Evolutionary conservation across 2,888 invertebrate genomes (phyloP).

Genomic region (Troilus luridus): DNA sequence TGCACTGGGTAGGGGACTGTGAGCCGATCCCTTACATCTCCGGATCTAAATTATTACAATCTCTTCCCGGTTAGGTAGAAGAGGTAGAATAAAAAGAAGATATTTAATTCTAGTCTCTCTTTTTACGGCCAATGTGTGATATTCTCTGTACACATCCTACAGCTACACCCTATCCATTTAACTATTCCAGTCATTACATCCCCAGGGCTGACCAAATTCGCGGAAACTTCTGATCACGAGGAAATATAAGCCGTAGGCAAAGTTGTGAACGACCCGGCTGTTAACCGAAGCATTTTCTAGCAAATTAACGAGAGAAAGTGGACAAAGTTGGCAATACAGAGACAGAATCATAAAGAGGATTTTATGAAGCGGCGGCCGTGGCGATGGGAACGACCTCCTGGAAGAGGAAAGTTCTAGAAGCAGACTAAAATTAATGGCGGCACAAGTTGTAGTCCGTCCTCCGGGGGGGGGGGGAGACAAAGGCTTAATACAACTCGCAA

Average conservation of each 20-base stretch:
- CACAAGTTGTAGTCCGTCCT: background rate
- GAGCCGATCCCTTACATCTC: too few species aligned
- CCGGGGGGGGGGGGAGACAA: background rate
- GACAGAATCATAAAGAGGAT: conserved; percentile 22
- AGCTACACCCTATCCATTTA: background rate
- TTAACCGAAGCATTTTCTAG: conserved; percentile 24
- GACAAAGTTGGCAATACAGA: conserved; percentile 23
- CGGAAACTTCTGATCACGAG: background rate
- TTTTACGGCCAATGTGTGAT: too few species aligned
- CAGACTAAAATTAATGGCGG: conserved; percentile 31
- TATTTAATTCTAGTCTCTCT: too few species aligned
- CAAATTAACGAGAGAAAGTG: conserved; percentile 35
- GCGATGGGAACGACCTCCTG: conserved; percentile 17
- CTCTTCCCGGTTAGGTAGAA: too few species aligned
- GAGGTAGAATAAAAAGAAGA: too few species aligned
- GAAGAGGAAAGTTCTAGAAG: conserved; percentile 40
- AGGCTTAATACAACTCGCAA: conserved; percentile 21
- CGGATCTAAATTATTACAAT: too few species aligned
- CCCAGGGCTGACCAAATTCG: background rate
- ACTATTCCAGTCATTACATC: background rate
- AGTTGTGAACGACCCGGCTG: background rate
- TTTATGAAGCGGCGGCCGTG: background rate
- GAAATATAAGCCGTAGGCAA: background rate
- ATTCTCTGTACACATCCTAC: background rate
- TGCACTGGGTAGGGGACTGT: too few species aligned